Base-by-base conservation (phyloP, 2,113 vertebrate genomes). In the Dasyurus viverrinus region DNA sequence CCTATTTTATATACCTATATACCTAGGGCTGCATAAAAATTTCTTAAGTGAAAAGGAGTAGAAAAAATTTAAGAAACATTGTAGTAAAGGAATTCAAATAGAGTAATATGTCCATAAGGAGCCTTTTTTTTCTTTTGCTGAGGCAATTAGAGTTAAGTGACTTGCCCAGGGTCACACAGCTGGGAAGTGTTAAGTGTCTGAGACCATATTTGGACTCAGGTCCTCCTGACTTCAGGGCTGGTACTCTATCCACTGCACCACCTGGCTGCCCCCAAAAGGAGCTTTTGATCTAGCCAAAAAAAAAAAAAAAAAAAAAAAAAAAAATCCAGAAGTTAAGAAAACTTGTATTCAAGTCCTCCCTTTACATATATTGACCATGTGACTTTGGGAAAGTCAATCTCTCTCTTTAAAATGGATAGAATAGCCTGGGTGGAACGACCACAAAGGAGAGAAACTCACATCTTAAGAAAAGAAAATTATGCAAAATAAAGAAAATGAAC, bases 401-500 rank as follows among this genome's bases (percentile, higher is more conserved):
- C 92, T 90, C 92, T 89, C 60, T 48, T 53, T 53, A 93, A 94
- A 30, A 53, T 16, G 8, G 8, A 57, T 10, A n/a, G 22, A 0
- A 30, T 48, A 53, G 48, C 1, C 76, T 52, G 5, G 68, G 57
- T 42, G 54, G 94, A 25, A 0, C n/a, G 93, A 42, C 7, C 57
- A 46, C 2, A 19, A 92, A 7, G 91, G 92, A 76, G 91, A 96
- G 96, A 93, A 7, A 52, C 53, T 27, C 23, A 46, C 89, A 92
- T 84, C n/a, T 92, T 89, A 94, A 90, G 50, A 94, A 91, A 91
- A 47, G 84, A 89, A 60, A 50, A 92, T 89, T n/a, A 8, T 25
- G 54, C 55, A n/a, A 36, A 93, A 92, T 53, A 89, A 94, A 95
- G 53, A 89, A 90, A 76, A 89, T 26, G 89, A 94, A 93, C 93